Base-by-base conservation (phyloP, 1,140 invertebrate genomes). In the Babylonia areolata region DNA sequence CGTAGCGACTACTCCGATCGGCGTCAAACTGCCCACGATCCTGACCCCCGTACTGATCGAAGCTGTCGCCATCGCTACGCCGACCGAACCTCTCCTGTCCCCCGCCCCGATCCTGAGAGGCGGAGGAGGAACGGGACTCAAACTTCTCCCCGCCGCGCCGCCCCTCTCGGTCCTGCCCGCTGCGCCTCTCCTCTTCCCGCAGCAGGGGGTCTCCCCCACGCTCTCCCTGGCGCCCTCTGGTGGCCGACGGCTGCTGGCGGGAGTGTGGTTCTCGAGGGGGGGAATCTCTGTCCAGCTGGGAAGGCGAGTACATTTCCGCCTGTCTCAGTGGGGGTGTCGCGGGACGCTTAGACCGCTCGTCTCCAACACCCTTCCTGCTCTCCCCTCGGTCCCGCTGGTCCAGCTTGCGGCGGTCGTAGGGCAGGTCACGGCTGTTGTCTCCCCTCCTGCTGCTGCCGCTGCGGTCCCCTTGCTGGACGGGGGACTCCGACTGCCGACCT, bases 291-390 rank as follows among this genome's bases (percentile, higher is more conserved):
- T 84, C 82, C 64, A 84, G 69, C 82, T 84, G 82, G 12, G 82
- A 84, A 15, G 82, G 82, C 6, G 82, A 84, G 64, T 84, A 84
- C 37, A 84, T 35, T 37, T 84, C 82, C 23, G 82, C 28, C 58
- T 73, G 54, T 39, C 37, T 20, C 23, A 31, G 46, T 6, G 58
- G 73, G n/a, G 40, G 78, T 9, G 82, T 42, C 1, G 40, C 39
- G 6, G 40, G 6, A 23, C 69, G 35, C n/a, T 84, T 84, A 23
- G 3, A 2, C 28, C 69, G n/a, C 35, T 84, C 82, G 3, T 84
- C 82, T 20, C 23, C 82, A n/a, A 15, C 35, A 12, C 40, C 82
- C 39, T 84, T 84, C 69, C 82, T 40, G 23, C 54, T 69, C 35
- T 75, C 73, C 28, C n/a, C 73, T 12, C 73, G 11, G 77, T 40